Evolutionary conservation across 2,113 vertebrate genomes (phyloP).

Genomic region (Rafetus swinhoei): DNA sequence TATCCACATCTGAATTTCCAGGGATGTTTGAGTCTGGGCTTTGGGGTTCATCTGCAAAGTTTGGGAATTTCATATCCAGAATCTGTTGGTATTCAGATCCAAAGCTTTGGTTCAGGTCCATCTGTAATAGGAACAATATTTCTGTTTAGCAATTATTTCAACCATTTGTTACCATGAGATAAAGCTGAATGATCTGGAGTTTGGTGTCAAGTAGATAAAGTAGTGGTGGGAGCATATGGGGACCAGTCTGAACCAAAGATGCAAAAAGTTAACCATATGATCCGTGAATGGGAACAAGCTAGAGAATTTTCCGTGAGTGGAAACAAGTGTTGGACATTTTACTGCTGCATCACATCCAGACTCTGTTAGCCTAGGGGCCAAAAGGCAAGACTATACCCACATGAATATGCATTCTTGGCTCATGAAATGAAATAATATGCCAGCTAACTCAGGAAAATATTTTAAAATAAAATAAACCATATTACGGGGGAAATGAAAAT

Average conservation of each 20-base stretch:
- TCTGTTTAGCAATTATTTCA: not conserved
- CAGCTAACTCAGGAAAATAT: constrained; percentile 17
- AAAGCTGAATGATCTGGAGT: not conserved
- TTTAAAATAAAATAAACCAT: constrained; percentile 40
- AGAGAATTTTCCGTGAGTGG: not conserved
- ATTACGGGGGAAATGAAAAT: constrained; percentile 42
- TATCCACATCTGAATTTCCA: not conserved
- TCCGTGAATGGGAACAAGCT: constrained; percentile 1
- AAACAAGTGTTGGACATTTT: not conserved
- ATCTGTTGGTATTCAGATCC: not conserved
- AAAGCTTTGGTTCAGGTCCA: not conserved
- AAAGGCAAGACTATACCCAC: not conserved
- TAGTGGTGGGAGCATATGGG: not conserved
- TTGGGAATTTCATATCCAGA: not conserved
- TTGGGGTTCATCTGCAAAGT: not conserved
- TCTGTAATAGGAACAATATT: not conserved
- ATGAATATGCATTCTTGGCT: constrained; percentile 26
- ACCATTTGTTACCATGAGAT: not conserved
- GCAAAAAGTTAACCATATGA: not conserved
- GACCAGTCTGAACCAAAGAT: not conserved
- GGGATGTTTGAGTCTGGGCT: not conserved
- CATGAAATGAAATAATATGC: constrained; percentile 1
- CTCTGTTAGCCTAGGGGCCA: not conserved
- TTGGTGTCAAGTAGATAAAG: not conserved
- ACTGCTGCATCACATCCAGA: not conserved